Base-by-base conservation (phyloP, 2,888 invertebrate species). In the Micropterix aruncella region DNA sequence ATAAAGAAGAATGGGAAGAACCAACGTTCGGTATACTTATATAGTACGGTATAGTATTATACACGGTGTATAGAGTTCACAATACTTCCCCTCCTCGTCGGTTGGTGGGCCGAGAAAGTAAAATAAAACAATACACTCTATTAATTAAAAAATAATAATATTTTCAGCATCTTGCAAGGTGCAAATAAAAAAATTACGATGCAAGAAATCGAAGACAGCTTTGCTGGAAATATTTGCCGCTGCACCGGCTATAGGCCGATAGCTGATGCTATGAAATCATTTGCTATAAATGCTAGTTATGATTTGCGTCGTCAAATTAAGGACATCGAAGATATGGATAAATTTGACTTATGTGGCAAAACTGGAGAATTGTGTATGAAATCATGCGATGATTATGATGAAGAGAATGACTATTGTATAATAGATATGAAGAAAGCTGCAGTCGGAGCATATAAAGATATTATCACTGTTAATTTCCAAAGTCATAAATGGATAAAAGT, bases 211-310 rank as follows among this genome's bases (percentile, higher is more conserved):
- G 84, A 85, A 56, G 74, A 81, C 52, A 73, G 77, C 0, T 79
- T 84, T 51, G 81, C 76, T 4, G 78, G 83, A 43, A 83, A 83
- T 52, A 72, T 82, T 15, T 85, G 85, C 50, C 66, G 85, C 46
- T 86, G 85, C 54, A 85, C 85, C 1, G 80, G 80, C 0, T 79
- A 73, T 52, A 62, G 79, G 43, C 70, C 80, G 1, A 81, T 82
- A 43, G 48, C 74, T 9, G 73, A 79, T 18, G 79, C 79, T 2
- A 79, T 80, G 56, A 80, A 79, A 55, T 70, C 72, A 1, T 67
- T 79, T 46, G 73, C 73, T 2, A 61, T 56, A 44, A 75, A 75
- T 50, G 66, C 67, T n/a, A 56, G 59, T 46, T 44, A 38, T n/a
- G 16, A 38, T 15, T 60, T 61, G 0, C 55, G 56, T 42, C 56